A percentile compares a stretch with the other conserved stretches of the same genome.
These are phyloP conservation scores for Polydrusus cervinus DNA, from an alignment of 2,888 invertebrate genomes.

Conservation along the genomic window DNA sequence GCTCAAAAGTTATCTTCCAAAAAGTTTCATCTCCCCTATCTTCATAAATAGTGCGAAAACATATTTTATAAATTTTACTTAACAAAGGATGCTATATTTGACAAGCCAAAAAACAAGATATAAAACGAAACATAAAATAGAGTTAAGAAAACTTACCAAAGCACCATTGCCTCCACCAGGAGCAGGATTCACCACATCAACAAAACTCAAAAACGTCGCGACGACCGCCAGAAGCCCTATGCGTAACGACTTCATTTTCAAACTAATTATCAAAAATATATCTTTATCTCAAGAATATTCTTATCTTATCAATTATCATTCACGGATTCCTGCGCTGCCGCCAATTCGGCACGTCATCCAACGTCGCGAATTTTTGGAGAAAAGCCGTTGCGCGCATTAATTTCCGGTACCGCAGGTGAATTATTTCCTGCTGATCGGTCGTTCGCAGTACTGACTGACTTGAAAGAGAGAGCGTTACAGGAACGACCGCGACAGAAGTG, in stretches of 20 bases:
- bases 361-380: conserved; percentile 15
- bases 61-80: too few species aligned
- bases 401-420: conserved; percentile 21
- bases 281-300: conserved; percentile 24
- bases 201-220: conserved; percentile 42
- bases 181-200: conserved; percentile 42
- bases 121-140: not conserved
- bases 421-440: conserved; percentile 37
- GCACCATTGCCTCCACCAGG: conserved; percentile 42
- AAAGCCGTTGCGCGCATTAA: conserved; percentile 31
- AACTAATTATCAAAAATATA: conserved; percentile 30
- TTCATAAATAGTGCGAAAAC: too few species aligned
- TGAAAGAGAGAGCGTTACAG: conserved; percentile 35
- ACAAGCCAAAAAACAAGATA: too few species aligned
- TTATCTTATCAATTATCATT: conserved; percentile 42
- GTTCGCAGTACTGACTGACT: conserved; percentile 48
- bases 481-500: conserved; percentile 49
- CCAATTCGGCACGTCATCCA: conserved; percentile 40
- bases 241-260: conserved; percentile 32
- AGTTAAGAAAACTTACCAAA: conserved; percentile 47
- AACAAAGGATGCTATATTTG: too few species aligned
- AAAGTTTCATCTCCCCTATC: too few species aligned
- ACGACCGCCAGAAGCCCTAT: conserved; percentile 28
- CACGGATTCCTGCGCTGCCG: conserved; percentile 34
- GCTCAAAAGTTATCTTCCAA: too few species aligned